These are phyloP conservation scores for Macrotis lagotis DNA, from an alignment of 2,113 vertebrate species.

Conservation along the genomic window DNA sequence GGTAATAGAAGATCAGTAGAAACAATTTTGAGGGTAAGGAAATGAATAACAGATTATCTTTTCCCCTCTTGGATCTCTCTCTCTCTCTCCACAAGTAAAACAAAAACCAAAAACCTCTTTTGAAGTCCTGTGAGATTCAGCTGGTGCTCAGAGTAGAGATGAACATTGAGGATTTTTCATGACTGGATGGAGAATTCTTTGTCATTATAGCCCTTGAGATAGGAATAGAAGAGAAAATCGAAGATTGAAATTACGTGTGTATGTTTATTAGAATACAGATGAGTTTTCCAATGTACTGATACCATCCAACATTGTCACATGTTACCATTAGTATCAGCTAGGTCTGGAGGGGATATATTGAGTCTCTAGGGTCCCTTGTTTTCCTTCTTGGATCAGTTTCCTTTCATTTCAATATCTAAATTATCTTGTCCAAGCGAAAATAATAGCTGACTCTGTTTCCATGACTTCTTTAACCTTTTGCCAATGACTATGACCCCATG, in stretches of 20 bases:
- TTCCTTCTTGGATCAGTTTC: slow-evolving; percentile 29
- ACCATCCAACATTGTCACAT: not conserved
- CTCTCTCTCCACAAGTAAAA: not conserved
- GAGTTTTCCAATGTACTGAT: not conserved
- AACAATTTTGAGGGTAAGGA: not conserved
- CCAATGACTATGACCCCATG: slow-evolving; percentile 49
- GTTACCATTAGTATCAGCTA: not conserved
- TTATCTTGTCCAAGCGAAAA: slow-evolving; percentile 56
- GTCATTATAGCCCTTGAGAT: not conserved
- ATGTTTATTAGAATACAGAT: not conserved
- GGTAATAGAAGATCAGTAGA: not conserved
- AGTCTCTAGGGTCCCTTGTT: slow-evolving; percentile 41
- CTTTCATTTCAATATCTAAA: slow-evolving; percentile 27
- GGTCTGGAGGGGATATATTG: not conserved
- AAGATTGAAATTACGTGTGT: not conserved
- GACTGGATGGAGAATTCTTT: slow-evolving; percentile 27
- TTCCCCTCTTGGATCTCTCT: not conserved
- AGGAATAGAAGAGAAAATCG: slow-evolving; percentile 1
- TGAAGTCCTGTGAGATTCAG: slow-evolving; percentile 18
- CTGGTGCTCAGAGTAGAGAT: not conserved
- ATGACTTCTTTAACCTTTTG: slow-evolving; percentile 50
- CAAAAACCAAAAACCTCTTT: not conserved
- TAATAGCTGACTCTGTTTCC: slow-evolving; percentile 55
- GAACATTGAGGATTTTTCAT: not conserved
- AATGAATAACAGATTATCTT: not conserved